Evolutionary conservation across 2,113 vertebrate species (phyloP).

Genomic region (Irena cyanogastra): DNA sequence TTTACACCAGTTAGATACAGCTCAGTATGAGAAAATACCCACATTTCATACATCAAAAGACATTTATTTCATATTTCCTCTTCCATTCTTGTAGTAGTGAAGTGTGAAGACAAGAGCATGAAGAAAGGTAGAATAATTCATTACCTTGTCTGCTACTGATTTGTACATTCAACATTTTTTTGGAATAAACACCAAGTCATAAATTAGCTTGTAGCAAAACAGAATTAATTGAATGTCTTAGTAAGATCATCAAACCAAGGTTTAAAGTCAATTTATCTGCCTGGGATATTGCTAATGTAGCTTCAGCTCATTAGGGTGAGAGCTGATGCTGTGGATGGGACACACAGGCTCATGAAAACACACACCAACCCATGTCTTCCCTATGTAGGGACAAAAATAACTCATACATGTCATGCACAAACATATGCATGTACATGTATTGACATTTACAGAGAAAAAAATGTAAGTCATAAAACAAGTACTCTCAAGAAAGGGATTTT

Average conservation of each 20-base stretch:
- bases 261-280: constrained; percentile 73
- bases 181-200: constrained; percentile 72
- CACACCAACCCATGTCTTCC: not conserved
- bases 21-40: constrained; percentile 70
- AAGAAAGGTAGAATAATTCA: constrained; percentile 73
- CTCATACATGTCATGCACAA: not conserved
- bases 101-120: constrained; percentile 55
- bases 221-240: constrained; percentile 79
- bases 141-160: constrained; percentile 76
- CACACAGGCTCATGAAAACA: not conserved
- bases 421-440: not conserved
- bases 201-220: constrained; percentile 79
- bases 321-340: constrained; percentile 23
- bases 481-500: not conserved
- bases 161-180: constrained; percentile 70
- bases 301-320: constrained; percentile 69
- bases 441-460: not conserved
- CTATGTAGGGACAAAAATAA: not conserved
- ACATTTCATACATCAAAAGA: constrained; percentile 72
- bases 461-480: not conserved
- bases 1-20: constrained; percentile 66
- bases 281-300: constrained; percentile 65
- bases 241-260: constrained; percentile 73
- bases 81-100: constrained; percentile 42
- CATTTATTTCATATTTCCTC: constrained; percentile 64